Base-by-base conservation (phyloP, 2,888 invertebrate genomes). In the Scaptomyza parva region DNA sequence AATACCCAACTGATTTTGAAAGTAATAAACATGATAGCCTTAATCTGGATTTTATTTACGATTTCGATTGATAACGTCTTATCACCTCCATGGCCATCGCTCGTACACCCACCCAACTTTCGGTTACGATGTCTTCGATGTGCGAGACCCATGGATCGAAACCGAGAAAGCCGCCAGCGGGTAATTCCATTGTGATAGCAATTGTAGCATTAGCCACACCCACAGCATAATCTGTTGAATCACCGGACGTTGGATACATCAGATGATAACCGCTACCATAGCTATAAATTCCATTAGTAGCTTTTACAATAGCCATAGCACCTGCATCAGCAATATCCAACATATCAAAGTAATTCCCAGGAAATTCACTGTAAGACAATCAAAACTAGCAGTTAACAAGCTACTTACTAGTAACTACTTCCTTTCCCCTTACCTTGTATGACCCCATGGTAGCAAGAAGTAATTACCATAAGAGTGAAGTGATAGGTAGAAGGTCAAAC, bases 381-480 rank as follows among this genome's bases (percentile, higher is more conserved):
- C n/a, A n/a, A 40, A 11, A 1, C 12, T 0, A 22, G 2, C 3
- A 5, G 8, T 30, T n/a, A 1, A 24, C 11, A 24, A 7, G 1
- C 12, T 3, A 30, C 30, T 30, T 2, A 12, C 0, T 3, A 30
- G 30, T 7, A 22, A 43, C 9, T 5, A 3, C 3, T 28, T 9
- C 6, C 9, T 6, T 9, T 2, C 28, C 28, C 8, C 8, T 11
- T 94, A 94, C 26, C 93, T 86, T 5, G 89, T 84, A 11, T 93
- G 94, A 1, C 95, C 95, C 94, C 94, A 95, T 0, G 95, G 94
- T 78, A 95, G 94, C 0, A 95, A 86, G 11, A 95, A 90, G 89
- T 93, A 94, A 74, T 94, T 93, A 1, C 96, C 96, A 78, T 94
- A 96, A 22, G 96, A 95, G 88, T 97, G 97, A 71, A 96, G 92